Percentiles rank a stretch among this genome's conserved stretches.
Evolutionary conservation across 2,113 vertebrate genomes (phyloP).

Genomic region (Miniopterus natalensis): DNA sequence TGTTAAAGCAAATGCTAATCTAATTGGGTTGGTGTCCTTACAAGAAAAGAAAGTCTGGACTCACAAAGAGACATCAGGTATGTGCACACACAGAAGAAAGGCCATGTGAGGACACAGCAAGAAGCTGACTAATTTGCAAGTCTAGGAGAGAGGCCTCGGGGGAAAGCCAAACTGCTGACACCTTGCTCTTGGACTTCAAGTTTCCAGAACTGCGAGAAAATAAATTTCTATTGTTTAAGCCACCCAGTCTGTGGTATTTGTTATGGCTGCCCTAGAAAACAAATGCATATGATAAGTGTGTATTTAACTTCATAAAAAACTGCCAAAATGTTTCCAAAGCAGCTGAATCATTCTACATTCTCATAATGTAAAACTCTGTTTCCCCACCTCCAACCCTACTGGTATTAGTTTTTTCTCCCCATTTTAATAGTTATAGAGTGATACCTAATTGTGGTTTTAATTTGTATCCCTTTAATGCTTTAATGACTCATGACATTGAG

Average conservation of each 20-base stretch:
- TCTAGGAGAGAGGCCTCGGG: not conserved
- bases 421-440: not conserved
- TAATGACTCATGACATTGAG: not conserved
- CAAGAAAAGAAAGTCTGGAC: not conserved
- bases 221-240: not conserved
- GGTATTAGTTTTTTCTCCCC: not conserved
- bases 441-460: not conserved
- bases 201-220: not conserved
- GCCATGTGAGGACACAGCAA: not conserved
- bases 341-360: not conserved
- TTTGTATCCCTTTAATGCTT: not conserved
- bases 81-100: not conserved
- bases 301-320: not conserved
- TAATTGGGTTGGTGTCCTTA: not conserved
- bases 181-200: not conserved
- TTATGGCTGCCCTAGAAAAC: not conserved
- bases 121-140: not conserved
- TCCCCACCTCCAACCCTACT: accelerated
- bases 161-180: not conserved
- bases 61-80: not conserved
- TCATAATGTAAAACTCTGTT: not conserved
- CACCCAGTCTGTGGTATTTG: not conserved
- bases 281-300: not conserved
- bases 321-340: slow-evolving; percentile 1
- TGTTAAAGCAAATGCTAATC: too few relatives aligned